Evolutionary conservation across 2,888 invertebrate species (phyloP).

Genomic region (Clunio marinus): DNA sequence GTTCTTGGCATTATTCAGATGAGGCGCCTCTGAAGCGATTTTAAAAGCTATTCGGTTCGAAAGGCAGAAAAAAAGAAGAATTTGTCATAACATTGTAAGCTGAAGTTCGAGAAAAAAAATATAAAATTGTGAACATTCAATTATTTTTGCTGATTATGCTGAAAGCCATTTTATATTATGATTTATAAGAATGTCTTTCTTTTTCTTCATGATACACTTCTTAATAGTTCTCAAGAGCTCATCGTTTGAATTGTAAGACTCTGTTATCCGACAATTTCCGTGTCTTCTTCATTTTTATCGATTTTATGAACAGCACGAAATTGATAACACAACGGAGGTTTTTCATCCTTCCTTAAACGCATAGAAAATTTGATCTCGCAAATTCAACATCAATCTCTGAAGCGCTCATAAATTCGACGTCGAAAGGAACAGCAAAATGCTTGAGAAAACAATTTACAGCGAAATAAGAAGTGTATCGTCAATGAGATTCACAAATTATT

Average conservation of each 20-base stretch:
- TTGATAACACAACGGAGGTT: background rate
- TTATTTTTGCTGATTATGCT: slow-evolving; percentile 24
- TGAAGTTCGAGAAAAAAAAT: background rate
- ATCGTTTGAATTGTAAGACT: too few relatives aligned
- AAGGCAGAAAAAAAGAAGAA: too few relatives aligned
- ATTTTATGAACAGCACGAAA: too few relatives aligned
- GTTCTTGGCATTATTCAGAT: background rate
- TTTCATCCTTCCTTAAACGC: too few relatives aligned
- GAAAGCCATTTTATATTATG: slow-evolving; percentile 14
- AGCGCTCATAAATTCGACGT: background rate
- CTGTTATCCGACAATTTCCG: background rate
- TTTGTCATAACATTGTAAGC: too few relatives aligned
- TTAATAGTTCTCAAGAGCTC: too few relatives aligned
- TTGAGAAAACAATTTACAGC: background rate
- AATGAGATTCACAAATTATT: slow-evolving; percentile 3
- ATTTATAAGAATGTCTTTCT: slow-evolving; percentile 13
- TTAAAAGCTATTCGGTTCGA: background rate
- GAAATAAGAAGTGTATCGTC: too few relatives aligned
- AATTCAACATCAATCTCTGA: background rate
- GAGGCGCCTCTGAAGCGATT: background rate
- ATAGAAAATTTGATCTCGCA: background rate
- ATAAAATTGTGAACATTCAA: slow-evolving; percentile 8
- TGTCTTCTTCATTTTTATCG: background rate
- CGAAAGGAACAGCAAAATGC: background rate
- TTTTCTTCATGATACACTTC: too few relatives aligned